Conservation (phyloP, 1,140 invertebrate species). For the Drosophila sp. region DNA sequence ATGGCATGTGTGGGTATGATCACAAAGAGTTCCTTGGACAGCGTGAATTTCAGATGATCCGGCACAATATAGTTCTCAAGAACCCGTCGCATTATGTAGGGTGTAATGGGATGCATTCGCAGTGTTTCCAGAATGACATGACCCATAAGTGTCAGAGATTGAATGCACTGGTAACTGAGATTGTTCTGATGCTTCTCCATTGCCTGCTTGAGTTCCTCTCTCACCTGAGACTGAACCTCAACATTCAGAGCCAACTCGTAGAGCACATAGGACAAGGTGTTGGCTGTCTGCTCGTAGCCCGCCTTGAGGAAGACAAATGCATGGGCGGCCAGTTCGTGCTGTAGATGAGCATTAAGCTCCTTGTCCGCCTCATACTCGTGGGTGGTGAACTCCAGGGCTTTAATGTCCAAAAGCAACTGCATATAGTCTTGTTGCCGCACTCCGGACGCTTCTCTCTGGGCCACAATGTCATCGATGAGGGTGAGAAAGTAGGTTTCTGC, state of each 20-base stretch:
- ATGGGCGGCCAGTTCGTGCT: slow-evolving; percentile 85
- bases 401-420: slow-evolving; percentile 84
- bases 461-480: slow-evolving; percentile 84
- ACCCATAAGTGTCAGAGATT: slow-evolving; percentile 86
- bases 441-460: slow-evolving; percentile 84
- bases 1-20: slow-evolving; percentile 83
- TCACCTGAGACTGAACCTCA: slow-evolving; percentile 85
- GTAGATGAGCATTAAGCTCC: slow-evolving; percentile 62
- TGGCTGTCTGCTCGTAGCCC: slow-evolving; percentile 87
- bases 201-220: slow-evolving; percentile 85
- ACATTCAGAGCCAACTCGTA: slow-evolving; percentile 86
- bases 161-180: slow-evolving; percentile 85
- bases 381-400: slow-evolving; percentile 67
- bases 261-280: slow-evolving; percentile 84
- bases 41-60: slow-evolving; percentile 83
- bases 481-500: slow-evolving; percentile 85
- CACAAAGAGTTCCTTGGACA: slow-evolving; percentile 78
- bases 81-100: slow-evolving; percentile 84
- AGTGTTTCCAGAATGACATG: slow-evolving; percentile 86
- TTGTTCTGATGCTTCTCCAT: slow-evolving; percentile 74
- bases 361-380: slow-evolving; percentile 69
- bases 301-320: slow-evolving; percentile 88
- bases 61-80: slow-evolving; percentile 82
- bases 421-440: slow-evolving; percentile 85
- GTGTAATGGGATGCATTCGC: slow-evolving; percentile 86